These are phyloP conservation scores for Paralvinella palmiformis DNA, from an alignment of 1,140 invertebrate species.

Conservation along the genomic window DNA sequence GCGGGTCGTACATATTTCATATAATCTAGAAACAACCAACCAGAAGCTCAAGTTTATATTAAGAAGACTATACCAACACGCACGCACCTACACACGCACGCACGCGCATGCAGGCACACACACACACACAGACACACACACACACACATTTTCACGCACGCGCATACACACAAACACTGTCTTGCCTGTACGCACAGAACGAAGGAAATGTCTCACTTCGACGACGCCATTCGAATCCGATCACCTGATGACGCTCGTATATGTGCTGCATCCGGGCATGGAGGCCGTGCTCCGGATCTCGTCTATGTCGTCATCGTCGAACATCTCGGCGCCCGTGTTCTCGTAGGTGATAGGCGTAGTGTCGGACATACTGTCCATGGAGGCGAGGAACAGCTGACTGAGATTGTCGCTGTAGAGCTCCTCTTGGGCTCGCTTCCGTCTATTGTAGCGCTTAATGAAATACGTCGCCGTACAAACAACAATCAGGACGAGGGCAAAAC, in stretches of 20 bases:
- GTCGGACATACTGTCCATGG: constrained; percentile 19
- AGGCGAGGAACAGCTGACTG: constrained; percentile 17
- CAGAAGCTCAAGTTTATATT: too few relatives aligned
- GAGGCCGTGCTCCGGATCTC: constrained; percentile 14
- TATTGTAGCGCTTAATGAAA: constrained; percentile 10
- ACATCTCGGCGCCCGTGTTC: constrained; percentile 16
- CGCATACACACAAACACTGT: neutral
- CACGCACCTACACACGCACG: neutral
- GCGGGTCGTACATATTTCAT: too few relatives aligned
- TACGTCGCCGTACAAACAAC: neutral
- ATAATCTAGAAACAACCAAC: too few relatives aligned
- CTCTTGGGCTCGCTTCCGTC: neutral
- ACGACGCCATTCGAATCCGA: neutral
- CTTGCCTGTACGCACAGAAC: neutral
- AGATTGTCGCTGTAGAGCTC: constrained; percentile 18
- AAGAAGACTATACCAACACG: too few relatives aligned
- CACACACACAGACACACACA: neutral
- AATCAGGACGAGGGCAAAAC: neutral
- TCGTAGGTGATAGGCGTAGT: constrained; percentile 20
- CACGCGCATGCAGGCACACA: neutral
- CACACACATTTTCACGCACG: neutral
- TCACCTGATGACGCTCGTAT: neutral
- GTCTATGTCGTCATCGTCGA: constrained; percentile 14
- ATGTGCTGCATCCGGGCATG: neutral
- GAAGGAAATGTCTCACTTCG: neutral